These are phyloP conservation scores for Argynnis bischoffii DNA, from an alignment of 2,888 invertebrate genomes.

Conservation along the genomic window DNA sequence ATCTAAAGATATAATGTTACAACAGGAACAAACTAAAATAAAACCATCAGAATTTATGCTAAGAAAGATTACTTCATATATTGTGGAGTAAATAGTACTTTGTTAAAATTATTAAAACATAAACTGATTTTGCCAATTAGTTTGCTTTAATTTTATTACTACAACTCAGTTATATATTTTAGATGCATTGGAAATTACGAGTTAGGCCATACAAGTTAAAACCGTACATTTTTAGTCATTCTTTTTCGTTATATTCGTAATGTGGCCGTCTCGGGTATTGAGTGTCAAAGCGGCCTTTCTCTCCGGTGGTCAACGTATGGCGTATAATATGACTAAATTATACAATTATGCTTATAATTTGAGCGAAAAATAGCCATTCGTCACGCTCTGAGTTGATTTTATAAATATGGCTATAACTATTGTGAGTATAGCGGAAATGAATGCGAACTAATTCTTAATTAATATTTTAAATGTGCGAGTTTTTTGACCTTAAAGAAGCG, in stretches of 20 bases:
- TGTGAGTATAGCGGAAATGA: neutral
- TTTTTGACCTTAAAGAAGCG: too few species aligned
- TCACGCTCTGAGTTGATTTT: constrained; percentile 1
- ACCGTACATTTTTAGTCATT: constrained; percentile 4
- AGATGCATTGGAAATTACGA: neutral
- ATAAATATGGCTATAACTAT: neutral
- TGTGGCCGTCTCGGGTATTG: constrained; percentile 55
- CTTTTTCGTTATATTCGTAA: constrained; percentile 25
- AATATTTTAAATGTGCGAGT: too few species aligned
- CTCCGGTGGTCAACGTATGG: constrained; percentile 50
- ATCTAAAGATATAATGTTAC: too few species aligned
- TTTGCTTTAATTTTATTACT: neutral
- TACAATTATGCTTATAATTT: constrained; percentile 50
- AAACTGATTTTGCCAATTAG: too few species aligned
- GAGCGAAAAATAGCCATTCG: constrained; percentile 14
- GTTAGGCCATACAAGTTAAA: constrained; percentile 14
- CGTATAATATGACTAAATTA: constrained; percentile 70
- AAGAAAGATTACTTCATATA: too few species aligned
- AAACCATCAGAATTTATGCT: too few species aligned
- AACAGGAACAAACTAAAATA: too few species aligned
- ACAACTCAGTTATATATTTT: neutral
- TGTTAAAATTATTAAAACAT: too few species aligned
- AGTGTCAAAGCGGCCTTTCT: constrained; percentile 59
- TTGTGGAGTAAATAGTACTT: too few species aligned
- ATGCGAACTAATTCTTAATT: neutral